Evolutionary conservation across 2,113 vertebrate species (phyloP).

Genomic region (Hippolais icterina): DNA sequence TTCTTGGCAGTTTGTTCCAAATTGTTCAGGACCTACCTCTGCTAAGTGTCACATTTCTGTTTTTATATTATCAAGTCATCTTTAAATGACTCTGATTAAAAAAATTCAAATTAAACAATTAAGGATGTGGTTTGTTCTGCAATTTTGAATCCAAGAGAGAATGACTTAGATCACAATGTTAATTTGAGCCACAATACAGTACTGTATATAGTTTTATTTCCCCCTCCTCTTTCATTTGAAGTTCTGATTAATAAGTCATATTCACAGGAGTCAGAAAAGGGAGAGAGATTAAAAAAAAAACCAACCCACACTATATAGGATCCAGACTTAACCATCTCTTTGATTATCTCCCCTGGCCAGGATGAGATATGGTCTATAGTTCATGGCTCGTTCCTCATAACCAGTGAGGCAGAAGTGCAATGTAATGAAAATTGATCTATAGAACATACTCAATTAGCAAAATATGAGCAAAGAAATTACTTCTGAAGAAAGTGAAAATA

Average conservation of each 20-base stretch:
- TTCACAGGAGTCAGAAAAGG: background rate
- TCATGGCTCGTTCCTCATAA: slow-evolving; percentile 16
- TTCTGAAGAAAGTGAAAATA: slow-evolving; percentile 18
- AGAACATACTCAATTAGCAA: background rate
- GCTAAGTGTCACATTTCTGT: background rate
- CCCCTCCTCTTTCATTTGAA: background rate
- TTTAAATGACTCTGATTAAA: background rate
- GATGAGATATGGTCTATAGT: slow-evolving; percentile 4
- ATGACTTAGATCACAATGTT: background rate
- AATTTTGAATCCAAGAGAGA: background rate
- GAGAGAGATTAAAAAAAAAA: background rate
- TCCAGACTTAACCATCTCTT: slow-evolving; percentile 6
- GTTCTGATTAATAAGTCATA: background rate
- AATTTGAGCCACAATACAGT: background rate
- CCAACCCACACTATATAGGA: background rate
- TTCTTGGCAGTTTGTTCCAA: background rate
- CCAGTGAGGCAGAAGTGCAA: slow-evolving; percentile 33
- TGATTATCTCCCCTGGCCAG: slow-evolving; percentile 37
- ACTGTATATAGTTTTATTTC: background rate
- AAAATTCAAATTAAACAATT: background rate
- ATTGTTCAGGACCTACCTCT: background rate
- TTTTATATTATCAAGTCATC: background rate
- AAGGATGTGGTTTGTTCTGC: background rate
- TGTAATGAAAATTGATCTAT: slow-evolving; percentile 56
- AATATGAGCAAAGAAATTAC: slow-evolving; percentile 25